These are phyloP conservation scores for Metacarcinus magister DNA, from an alignment of 2,888 invertebrate species.

Conservation along the genomic window DNA sequence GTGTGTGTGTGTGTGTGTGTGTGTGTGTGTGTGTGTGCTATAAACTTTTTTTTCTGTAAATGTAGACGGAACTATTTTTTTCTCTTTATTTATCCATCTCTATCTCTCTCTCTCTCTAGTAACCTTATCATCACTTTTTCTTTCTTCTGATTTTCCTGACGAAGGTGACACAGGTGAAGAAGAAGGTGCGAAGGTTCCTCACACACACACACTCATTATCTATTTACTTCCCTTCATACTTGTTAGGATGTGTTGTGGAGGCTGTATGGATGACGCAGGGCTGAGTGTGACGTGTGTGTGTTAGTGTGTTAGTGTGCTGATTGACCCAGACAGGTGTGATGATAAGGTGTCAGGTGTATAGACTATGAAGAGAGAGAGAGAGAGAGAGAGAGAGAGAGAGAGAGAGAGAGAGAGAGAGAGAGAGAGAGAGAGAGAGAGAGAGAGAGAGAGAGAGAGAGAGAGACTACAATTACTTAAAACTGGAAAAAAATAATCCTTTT, in stretches of 20 bases:
- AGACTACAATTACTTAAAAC: no score
- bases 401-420: constrained; percentile 20
- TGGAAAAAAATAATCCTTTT: neutral
- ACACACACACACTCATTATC: no score
- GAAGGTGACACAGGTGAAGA: neutral
- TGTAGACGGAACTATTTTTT: neutral
- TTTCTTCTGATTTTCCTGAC: neutral
- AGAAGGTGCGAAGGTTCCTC: no score
- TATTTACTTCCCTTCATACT: no score
- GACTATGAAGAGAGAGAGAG: no score
- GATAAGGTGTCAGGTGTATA: no score
- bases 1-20: constrained; percentile 9
- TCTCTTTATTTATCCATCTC: no score
- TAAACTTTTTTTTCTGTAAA: neutral
- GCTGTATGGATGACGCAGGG: no score
- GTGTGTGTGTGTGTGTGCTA: neutral
- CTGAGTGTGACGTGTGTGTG: no score
- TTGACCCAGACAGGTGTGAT: no score
- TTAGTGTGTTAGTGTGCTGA: no score
- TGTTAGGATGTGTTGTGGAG: no score
- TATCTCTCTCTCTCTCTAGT: neutral
- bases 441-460: neutral
- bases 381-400: neutral
- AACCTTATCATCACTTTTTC: neutral
- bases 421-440: constrained; percentile 37